Evolutionary conservation across 2,113 vertebrate genomes (phyloP), one percentile per base, ranked within the genome.

Genomic region (Nematolebias whitei): DNA sequence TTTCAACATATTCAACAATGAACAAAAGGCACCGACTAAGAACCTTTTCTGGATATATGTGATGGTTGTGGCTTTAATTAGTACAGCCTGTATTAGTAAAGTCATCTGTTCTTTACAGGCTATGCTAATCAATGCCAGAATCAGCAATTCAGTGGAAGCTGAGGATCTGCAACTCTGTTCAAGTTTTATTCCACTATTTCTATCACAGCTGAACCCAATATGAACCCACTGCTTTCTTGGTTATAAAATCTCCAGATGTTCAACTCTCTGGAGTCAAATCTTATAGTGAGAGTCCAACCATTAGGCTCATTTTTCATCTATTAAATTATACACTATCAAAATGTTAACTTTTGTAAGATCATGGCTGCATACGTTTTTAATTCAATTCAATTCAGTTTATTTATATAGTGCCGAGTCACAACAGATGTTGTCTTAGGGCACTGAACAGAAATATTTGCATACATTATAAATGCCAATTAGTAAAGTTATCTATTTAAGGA

Each of bases 31-130:
- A n/a, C n/a, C n/a, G n/a, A n/a, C n/a, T n/a, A n/a, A n/a, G n/a
- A n/a, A n/a, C n/a, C n/a, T n/a, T n/a, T n/a, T n/a, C 7, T 35
- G 61, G 54, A 41, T 40, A 47, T n/a, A 68, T 24, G 9, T 91
- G 92, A 92, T 93, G 91, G 84, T 92, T 94, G 88, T 91, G 93
- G 91, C 90, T 92, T 94, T 94, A 93, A 94, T 94, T 93, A 93
- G 93, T 93, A 92, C 91, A 94, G 93, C 93, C 93, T 94, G 93
- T 93, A 91, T 93, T 91, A 93, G 93, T 94, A 85, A 92, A 90
- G 60, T 88, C 84, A 90, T 63, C 80, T 85, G 90, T 90, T 93
- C 92, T 94, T 94, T 93, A 94, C 93, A 94, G 92, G 93, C 93
- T 93, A 90, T 93, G 91, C 92, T 92, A 94, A 94, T 94, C 91